A percentile compares a stretch with the other conserved stretches of the same genome.
phyloP scores from a whole-genome alignment of 1,140 invertebrate genomes.

The Rhyzopertha dominica region DNA sequence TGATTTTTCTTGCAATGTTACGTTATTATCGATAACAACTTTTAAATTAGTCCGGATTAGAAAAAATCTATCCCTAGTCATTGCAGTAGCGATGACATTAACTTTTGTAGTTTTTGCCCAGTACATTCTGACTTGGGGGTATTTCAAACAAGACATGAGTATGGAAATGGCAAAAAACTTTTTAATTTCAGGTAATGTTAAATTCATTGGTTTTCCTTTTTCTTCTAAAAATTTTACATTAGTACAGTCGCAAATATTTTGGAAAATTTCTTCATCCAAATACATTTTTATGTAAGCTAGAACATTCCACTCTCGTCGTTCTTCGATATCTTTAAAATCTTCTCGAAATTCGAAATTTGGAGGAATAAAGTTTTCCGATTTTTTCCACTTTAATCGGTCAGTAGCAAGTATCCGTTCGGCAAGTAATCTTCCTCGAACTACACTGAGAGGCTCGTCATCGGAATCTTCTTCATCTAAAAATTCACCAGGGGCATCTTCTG shows the following conservation, averaged over 20 bases:
- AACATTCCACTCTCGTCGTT: conserved; percentile 8
- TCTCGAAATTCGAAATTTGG: conserved; percentile 13
- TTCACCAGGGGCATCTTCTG: too few species aligned
- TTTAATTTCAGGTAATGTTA: conserved; percentile 16
- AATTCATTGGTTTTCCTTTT: conserved; percentile 18
- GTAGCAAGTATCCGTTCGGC: conserved; percentile 4
- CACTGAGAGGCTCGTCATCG: conserved; percentile 12
- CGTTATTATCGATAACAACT: not conserved
- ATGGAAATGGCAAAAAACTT: conserved; percentile 19
- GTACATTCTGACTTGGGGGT: conserved; percentile 21
- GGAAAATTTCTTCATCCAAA: too few species aligned
- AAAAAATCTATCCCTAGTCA: conserved; percentile 1
- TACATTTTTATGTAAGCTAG: conserved; percentile 14
- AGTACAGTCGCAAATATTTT: conserved; percentile 20
- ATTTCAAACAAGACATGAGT: conserved; percentile 25
- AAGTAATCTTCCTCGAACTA: conserved; percentile 11
- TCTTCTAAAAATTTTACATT: conserved; percentile 19
- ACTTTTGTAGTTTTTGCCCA: conserved; percentile 7
- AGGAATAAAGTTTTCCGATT: conserved; percentile 1
- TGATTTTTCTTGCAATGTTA: not conserved
- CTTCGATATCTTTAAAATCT: conserved; percentile 11
- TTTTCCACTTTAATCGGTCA: conserved; percentile 12
- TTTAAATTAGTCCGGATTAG: not conserved
- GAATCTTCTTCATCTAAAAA: too few species aligned
- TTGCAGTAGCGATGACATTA: not conserved